These are phyloP conservation scores for Lagodon rhomboides DNA, from an alignment of 2,797 vertebrate species.

Conservation along the genomic window DNA sequence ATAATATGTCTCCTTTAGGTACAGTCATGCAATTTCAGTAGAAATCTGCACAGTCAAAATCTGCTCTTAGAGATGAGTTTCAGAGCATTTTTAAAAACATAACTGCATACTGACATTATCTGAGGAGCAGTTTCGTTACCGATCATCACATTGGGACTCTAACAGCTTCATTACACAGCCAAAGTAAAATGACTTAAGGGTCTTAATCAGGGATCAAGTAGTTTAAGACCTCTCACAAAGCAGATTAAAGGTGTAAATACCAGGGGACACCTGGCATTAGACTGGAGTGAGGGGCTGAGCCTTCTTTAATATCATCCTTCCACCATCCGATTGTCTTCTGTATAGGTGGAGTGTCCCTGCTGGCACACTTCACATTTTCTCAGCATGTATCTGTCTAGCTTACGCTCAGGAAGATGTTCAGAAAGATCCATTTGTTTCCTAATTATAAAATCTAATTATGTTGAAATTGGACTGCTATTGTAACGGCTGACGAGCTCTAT, in stretches of 20 bases:
- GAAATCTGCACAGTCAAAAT: slow-evolving; percentile 30
- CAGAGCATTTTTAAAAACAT: slow-evolving; percentile 39
- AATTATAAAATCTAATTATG: slow-evolving; percentile 72
- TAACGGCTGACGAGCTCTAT: slow-evolving; percentile 27
- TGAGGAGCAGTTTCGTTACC: slow-evolving; percentile 43
- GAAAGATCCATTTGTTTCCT: slow-evolving; percentile 50
- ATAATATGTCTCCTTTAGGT: slow-evolving; percentile 7
- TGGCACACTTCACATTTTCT: slow-evolving; percentile 54
- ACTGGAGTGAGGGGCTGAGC: slow-evolving; percentile 39
- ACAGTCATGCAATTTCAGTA: slow-evolving; percentile 7
- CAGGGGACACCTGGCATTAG: slow-evolving; percentile 66
- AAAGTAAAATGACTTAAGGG: slow-evolving; percentile 67
- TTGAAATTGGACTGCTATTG: slow-evolving; percentile 50
- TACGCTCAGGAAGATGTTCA: slow-evolving; percentile 41
- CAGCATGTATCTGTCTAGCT: slow-evolving; percentile 44
- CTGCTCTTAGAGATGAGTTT: slow-evolving; percentile 20
- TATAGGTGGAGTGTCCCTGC: slow-evolving; percentile 47
- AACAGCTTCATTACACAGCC: slow-evolving; percentile 67
- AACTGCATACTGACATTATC: slow-evolving; percentile 42
- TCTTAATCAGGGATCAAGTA: slow-evolving; percentile 74
- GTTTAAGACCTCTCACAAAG: slow-evolving; percentile 62
- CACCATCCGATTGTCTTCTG: slow-evolving; percentile 20
- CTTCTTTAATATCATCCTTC: slow-evolving; percentile 52
- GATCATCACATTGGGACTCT: slow-evolving; percentile 44
- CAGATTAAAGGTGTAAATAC: slow-evolving; percentile 74